Percentiles rank a stretch among this genome's conserved stretches.
Evolutionary conservation across 2,113 vertebrate genomes (phyloP).

Genomic region (Periophthalmus modestus): DNA sequence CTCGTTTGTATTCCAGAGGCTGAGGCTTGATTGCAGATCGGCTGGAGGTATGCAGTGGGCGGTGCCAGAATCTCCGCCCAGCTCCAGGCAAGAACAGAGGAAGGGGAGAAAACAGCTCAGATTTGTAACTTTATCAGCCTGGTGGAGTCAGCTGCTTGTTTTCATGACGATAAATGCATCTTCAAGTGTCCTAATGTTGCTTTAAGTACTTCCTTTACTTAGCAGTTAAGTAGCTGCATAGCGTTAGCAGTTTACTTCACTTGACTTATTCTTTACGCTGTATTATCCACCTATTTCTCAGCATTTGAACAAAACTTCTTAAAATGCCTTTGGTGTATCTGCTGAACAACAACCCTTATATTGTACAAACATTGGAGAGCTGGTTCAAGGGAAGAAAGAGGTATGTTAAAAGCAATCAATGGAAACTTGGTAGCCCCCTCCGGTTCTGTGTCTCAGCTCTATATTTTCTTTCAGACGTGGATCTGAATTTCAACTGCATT

Average conservation of each 20-base stretch:
- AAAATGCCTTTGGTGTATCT: neutral
- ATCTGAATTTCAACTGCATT: constrained; percentile 37
- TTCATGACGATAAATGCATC: too few relatives aligned
- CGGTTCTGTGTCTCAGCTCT: constrained; percentile 24
- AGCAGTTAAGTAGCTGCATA: neutral
- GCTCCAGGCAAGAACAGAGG: too few relatives aligned
- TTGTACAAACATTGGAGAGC: constrained; percentile 11
- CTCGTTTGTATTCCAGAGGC: too few relatives aligned
- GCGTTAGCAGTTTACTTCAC: neutral
- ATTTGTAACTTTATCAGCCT: too few relatives aligned
- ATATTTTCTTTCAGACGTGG: constrained; percentile 36
- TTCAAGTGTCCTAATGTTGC: neutral
- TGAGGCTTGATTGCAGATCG: too few relatives aligned
- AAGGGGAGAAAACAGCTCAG: too few relatives aligned
- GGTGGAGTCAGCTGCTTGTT: too few relatives aligned
- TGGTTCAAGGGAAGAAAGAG: constrained; percentile 22
- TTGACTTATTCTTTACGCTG: neutral
- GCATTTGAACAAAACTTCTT: neutral
- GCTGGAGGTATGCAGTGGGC: too few relatives aligned
- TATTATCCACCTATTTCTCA: neutral
- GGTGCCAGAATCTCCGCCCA: too few relatives aligned
- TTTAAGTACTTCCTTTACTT: too few relatives aligned
- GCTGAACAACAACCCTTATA: constrained; percentile 18
- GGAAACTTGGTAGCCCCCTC: constrained; percentile 20
- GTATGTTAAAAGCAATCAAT: constrained; percentile 49